These are phyloP conservation scores for Glyptemys insculpta DNA, from an alignment of 2,797 vertebrate species.

Conservation along the genomic window DNA sequence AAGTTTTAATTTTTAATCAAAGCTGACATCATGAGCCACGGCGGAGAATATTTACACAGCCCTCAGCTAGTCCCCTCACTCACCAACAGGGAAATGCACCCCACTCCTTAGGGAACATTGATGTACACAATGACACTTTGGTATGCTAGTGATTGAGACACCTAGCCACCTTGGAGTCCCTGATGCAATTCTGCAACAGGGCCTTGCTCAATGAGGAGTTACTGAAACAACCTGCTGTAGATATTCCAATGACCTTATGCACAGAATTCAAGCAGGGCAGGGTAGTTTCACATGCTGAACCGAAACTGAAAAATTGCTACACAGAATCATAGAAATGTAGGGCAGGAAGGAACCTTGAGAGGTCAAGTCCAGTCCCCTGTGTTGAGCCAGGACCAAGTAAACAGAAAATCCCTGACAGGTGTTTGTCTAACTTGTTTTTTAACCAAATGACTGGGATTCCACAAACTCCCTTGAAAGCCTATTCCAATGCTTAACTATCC, in stretches of 20 bases:
- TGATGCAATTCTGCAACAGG: not conserved
- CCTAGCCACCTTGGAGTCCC: not conserved
- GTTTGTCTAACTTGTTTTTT: not conserved
- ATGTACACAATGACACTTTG: not conserved
- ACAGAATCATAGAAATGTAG: not conserved
- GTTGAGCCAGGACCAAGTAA: no score
- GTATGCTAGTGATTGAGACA: not conserved
- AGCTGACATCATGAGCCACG: not conserved
- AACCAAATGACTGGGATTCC: no score
- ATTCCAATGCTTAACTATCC: no score
- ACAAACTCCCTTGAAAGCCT: no score
- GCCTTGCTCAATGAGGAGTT: not conserved
- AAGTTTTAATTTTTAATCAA: not conserved
- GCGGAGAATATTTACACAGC: not conserved
- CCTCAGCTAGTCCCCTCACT: not conserved
- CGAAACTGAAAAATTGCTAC: not conserved
- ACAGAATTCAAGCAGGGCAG: not conserved
- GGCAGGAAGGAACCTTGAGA: not conserved
- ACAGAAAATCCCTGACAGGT: not conserved
- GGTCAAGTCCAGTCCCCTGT: not conserved
- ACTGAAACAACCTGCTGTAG: not conserved
- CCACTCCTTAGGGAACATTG: not conserved
- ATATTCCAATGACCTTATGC: rapidly evolving
- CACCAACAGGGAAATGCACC: not conserved
- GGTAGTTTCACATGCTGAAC: rapidly evolving